These are phyloP conservation scores for Listronotus oregonensis DNA, from an alignment of 1,140 invertebrate species.

Conservation along the genomic window DNA sequence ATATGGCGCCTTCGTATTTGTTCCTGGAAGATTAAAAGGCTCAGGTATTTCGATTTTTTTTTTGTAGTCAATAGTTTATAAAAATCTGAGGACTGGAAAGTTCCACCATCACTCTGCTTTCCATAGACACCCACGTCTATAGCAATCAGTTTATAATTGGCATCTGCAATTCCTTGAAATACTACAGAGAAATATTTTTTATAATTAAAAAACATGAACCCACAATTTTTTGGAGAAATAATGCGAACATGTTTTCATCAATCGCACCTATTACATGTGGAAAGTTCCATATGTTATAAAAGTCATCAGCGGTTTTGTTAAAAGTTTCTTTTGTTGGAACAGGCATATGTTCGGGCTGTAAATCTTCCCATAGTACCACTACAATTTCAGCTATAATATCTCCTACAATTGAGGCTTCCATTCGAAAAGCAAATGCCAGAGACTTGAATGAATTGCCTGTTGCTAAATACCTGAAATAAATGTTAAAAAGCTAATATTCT, in stretches of 20 bases:
- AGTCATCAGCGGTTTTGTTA: not conserved
- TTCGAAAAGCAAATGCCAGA: constrained; percentile 5
- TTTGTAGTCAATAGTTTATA: too few relatives aligned
- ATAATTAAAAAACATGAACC: constrained; percentile 19
- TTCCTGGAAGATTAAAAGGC: too few relatives aligned
- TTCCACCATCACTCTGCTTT: constrained; percentile 51
- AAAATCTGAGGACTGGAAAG: constrained; percentile 44
- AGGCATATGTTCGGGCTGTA: too few relatives aligned
- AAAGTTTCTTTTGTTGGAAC: too few relatives aligned
- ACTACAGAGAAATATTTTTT: constrained; percentile 46
- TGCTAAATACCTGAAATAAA: not conserved
- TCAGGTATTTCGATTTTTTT: too few relatives aligned
- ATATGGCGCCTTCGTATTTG: too few relatives aligned
- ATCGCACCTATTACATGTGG: not conserved
- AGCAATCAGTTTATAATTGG: constrained; percentile 51
- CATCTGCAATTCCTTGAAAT: constrained; percentile 53
- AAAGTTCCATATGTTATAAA: constrained; percentile 10
- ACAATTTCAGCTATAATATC: not conserved
- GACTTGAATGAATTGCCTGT: constrained; percentile 10
- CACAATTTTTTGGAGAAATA: constrained; percentile 20
- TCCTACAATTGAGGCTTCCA: constrained; percentile 10
- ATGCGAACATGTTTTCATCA: constrained; percentile 24
- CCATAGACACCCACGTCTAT: constrained; percentile 55
- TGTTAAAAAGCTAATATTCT: not conserved
- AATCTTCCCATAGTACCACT: too few relatives aligned